Conservation (phyloP, 92 coral and sea anemone species). For the Porites lobata region DNA sequence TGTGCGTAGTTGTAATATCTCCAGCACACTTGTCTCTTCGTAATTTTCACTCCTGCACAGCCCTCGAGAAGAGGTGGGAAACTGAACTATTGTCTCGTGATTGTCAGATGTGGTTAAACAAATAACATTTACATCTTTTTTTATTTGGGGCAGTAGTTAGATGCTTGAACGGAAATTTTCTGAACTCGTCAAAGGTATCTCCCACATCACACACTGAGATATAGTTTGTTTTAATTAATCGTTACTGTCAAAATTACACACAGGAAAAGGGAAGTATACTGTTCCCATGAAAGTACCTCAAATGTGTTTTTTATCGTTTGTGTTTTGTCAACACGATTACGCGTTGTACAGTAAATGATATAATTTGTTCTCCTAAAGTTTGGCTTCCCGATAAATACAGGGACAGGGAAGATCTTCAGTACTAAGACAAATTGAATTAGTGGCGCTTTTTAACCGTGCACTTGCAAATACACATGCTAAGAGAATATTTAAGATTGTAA, state of each 20-base stretch:
- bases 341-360: neutral
- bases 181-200: neutral
- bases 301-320: neutral
- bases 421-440: too few relatives aligned
- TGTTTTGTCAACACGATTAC: neutral
- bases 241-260: neutral
- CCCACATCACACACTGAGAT: neutral
- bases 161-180: neutral
- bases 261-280: conserved; percentile 14
- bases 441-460: too few relatives aligned
- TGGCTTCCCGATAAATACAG: neutral
- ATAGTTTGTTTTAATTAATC: neutral
- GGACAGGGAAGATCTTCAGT: too few relatives aligned
- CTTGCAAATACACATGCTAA: too few relatives aligned
- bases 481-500: too few relatives aligned
- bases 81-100: too few relatives aligned
- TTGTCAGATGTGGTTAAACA: too few relatives aligned
- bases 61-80: too few relatives aligned
- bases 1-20: too few relatives aligned
- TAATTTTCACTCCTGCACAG: too few relatives aligned
- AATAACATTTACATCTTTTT: too few relatives aligned
- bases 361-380: neutral
- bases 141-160: neutral
- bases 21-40: too few relatives aligned
- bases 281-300: neutral